These are phyloP conservation scores for Heliconius aoede DNA, from an alignment of 2,888 invertebrate species.

Conservation along the genomic window DNA sequence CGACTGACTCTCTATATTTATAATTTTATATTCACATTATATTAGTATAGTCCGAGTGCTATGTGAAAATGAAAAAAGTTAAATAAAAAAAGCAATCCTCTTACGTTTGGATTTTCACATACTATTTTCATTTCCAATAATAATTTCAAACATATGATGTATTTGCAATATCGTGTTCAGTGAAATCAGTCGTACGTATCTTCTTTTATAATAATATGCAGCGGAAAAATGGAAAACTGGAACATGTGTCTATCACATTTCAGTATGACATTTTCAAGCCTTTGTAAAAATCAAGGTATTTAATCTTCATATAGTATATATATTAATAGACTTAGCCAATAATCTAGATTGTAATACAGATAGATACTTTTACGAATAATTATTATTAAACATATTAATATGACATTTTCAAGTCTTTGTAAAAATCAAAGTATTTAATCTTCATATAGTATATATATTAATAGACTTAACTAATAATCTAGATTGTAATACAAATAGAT, in stretches of 20 bases:
- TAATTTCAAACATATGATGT: slow-evolving; percentile 5
- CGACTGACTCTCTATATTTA: too few species aligned
- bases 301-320: too few species aligned
- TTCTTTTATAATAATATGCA: slow-evolving; percentile 21
- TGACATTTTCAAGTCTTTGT: too few species aligned
- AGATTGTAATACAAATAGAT: too few species aligned
- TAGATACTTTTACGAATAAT: neutral
- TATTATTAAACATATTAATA: neutral
- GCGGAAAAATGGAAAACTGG: slow-evolving; percentile 14
- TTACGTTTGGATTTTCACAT: neutral
- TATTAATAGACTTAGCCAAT: neutral
- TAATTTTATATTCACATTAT: too few species aligned
- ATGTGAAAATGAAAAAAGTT: neutral
- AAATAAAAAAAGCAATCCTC: neutral
- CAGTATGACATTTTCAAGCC: too few species aligned
- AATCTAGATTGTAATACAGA: neutral
- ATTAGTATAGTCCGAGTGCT: too few species aligned
- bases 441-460: too few species aligned
- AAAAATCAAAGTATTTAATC: too few species aligned
- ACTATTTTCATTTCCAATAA: slow-evolving; percentile 12
- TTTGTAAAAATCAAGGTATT: too few species aligned
- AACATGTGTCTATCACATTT: neutral
- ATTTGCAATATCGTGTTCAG: slow-evolving; percentile 6
- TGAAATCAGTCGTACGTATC: slow-evolving; percentile 16
- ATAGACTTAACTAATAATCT: too few species aligned